phyloP scores from a whole-genome alignment of 2,888 invertebrate genomes.

The Tuta absoluta region DNA sequence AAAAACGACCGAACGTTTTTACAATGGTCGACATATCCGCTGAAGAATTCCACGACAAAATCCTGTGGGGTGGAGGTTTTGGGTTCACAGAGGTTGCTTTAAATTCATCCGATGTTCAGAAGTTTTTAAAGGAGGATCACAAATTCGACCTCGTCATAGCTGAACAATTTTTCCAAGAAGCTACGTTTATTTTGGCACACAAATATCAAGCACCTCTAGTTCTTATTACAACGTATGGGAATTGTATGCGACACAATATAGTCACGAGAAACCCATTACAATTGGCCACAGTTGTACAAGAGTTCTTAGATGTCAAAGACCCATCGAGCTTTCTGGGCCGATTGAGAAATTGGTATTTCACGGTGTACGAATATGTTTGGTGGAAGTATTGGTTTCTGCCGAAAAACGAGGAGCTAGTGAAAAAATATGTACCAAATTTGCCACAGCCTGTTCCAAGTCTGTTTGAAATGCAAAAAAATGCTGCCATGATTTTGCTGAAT shows the following conservation, averaged over 20 bases:
- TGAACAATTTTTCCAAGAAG: constrained; percentile 77
- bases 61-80: constrained; percentile 64
- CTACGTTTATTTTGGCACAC: constrained; percentile 65
- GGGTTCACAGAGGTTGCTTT: constrained; percentile 61
- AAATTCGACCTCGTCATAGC: constrained; percentile 71
- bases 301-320: constrained; percentile 62
- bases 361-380: constrained; percentile 64
- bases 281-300: constrained; percentile 60
- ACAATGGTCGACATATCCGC: constrained; percentile 61
- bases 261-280: constrained; percentile 66
- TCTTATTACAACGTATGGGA: constrained; percentile 66
- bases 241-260: constrained; percentile 69
- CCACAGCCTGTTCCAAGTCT: constrained; percentile 63
- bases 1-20: constrained; percentile 65
- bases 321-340: constrained; percentile 79
- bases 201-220: constrained; percentile 70
- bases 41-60: constrained; percentile 59
- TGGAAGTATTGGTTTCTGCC: constrained; percentile 66
- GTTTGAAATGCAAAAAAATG: constrained; percentile 63
- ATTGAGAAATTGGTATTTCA: constrained; percentile 72
- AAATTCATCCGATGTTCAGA: constrained; percentile 57
- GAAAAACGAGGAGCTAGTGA: constrained; percentile 61
- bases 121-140: constrained; percentile 57
- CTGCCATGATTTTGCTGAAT: constrained; percentile 71
- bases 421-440: constrained; percentile 61